Percentiles rank a stretch among this genome's conserved stretches.
phyloP scores from a whole-genome alignment of 2,113 vertebrate species.

The Pao palembangensis region DNA sequence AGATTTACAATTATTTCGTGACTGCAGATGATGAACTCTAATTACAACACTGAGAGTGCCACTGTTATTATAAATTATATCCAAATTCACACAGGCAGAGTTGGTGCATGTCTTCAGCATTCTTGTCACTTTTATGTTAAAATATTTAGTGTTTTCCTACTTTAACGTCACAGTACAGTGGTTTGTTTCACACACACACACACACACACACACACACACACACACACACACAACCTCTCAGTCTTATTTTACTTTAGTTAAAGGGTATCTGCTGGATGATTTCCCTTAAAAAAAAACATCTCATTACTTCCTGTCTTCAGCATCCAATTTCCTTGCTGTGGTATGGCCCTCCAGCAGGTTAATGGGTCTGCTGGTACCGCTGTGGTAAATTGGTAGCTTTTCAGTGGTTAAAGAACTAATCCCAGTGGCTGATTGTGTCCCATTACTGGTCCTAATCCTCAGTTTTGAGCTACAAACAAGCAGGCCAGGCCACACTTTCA shows the following conservation, averaged over 20 bases:
- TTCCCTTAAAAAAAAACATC: slow-evolving; percentile 38
- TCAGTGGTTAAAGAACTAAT: slow-evolving; percentile 59
- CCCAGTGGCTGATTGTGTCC: slow-evolving; percentile 53
- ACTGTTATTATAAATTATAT: no score
- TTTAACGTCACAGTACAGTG: no score
- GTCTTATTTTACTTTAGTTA: slow-evolving; percentile 23
- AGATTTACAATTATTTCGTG: no score
- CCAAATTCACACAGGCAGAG: no score
- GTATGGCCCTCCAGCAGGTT: slow-evolving; percentile 37
- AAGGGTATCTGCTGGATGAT: slow-evolving; percentile 25
- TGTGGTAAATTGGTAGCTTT: slow-evolving; percentile 50
- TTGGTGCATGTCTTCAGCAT: no score
- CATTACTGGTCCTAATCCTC: slow-evolving; percentile 50
- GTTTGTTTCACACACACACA: slow-evolving; percentile 1
- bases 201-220: neutral
- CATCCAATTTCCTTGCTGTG: slow-evolving; percentile 45
- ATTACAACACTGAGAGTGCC: no score
- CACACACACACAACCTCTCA: neutral
- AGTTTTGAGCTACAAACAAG: slow-evolving; percentile 35
- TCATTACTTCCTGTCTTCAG: slow-evolving; percentile 40
- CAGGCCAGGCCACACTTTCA: slow-evolving; percentile 49
- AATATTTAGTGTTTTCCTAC: no score
- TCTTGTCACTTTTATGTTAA: no score
- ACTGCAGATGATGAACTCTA: no score
- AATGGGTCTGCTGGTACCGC: slow-evolving; percentile 51